Percentiles rank a stretch among this genome's conserved stretches.
Conservation (phyloP, 2,888 invertebrate species). For the Napeogenes inachia region DNA sequence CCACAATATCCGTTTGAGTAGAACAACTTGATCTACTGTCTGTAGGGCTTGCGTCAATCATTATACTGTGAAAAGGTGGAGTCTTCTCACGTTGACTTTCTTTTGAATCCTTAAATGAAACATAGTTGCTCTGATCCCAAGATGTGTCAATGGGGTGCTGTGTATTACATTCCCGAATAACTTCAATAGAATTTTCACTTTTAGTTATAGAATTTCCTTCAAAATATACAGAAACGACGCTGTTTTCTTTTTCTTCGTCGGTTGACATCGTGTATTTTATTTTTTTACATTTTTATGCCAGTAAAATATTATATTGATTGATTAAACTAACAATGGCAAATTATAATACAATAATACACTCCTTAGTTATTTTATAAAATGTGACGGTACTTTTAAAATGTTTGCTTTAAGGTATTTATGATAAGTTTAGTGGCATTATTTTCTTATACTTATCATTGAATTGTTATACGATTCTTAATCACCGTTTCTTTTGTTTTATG, state of each 20-base stretch:
- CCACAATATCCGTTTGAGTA: conserved; percentile 53
- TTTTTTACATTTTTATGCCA: conserved; percentile 8
- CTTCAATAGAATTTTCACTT: conserved; percentile 51
- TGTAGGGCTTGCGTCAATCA: conserved; percentile 47
- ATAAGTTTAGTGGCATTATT: too few species aligned
- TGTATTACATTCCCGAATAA: conserved; percentile 53
- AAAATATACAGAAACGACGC: conserved; percentile 36
- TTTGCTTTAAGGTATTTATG: too few species aligned
- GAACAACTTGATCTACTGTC: conserved; percentile 45
- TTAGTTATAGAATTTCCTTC: conserved; percentile 4
- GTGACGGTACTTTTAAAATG: too few species aligned
- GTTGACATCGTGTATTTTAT: conserved; percentile 25
- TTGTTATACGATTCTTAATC: too few species aligned
- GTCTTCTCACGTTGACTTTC: conserved; percentile 46
- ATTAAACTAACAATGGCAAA: neutral
- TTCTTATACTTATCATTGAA: too few species aligned
- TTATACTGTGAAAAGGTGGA: conserved; percentile 55
- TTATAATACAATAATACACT: neutral
- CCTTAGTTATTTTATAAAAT: neutral
- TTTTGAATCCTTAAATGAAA: conserved; percentile 41
- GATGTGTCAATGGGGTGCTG: conserved; percentile 50
- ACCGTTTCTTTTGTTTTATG: too few species aligned
- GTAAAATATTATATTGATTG: neutral
- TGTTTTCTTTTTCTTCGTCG: conserved; percentile 35
- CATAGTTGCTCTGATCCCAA: conserved; percentile 53